Base-by-base conservation (phyloP, 2,113 vertebrate genomes). In the Gopherus flavomarginatus region DNA sequence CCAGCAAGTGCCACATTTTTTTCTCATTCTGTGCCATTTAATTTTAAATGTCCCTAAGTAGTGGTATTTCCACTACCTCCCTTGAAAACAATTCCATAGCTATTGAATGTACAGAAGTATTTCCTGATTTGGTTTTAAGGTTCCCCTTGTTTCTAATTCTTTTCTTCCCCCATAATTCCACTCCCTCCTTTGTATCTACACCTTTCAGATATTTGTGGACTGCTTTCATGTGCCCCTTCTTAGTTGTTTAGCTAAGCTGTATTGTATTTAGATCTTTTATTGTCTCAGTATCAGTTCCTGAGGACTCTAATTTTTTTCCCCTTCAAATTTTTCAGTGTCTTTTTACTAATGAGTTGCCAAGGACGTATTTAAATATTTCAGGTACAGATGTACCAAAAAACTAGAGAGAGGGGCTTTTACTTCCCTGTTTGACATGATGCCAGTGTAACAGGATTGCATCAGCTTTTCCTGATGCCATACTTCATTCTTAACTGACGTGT, bases 41-140 rank as follows among this genome's bases (percentile, higher is more conserved):
- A 65, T 65, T 65, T 6, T 56, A 1, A 53, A 8, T 84, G 54
- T 80, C 44, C 5, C 53, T 81, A 83, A 81, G 0, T 13, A 56
- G 22, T 88, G 78, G 5, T 86, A 81, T 50, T 91, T 94, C 94
- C 53, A 95, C 0, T 86, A 83, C 80, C 11, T 8, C 54, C n/a
- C 90, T 89, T 52, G 81, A 86, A 90, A 38, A 49, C 14, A 29
- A 6, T 94, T 81, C 35, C 1, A 22, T 86, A 11, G 0, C 1
- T 93, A 38, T 49, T 62, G 19, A 49, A 80, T 72, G 8, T 27
- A 26, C 22, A 84, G 69, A 91, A 57, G 84, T 95, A 87, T 93
- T 1, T 38, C 82, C 75, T 79, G 38, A 59, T 24, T 86, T 82
- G 44, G 90, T 38, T 69, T 56, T 77, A 77, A 77, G 19, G 1